Percentiles rank a stretch among this genome's conserved stretches.
Evolutionary conservation across 2,113 vertebrate species (phyloP).

Genomic region (Dermatemys mawii): DNA sequence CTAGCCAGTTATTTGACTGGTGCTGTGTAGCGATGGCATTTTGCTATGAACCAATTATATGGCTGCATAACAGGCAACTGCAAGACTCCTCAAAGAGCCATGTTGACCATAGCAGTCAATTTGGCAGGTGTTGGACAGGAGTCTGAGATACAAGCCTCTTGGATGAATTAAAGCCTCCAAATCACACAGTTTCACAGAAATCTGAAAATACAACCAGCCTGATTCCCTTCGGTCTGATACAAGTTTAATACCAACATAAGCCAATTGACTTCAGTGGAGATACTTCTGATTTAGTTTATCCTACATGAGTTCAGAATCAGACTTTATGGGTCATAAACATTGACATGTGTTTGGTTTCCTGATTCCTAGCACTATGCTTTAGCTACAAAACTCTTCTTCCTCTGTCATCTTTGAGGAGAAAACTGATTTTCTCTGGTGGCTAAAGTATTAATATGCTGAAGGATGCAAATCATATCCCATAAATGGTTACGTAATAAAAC

Average conservation of each 20-base stretch:
- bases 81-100: not conserved
- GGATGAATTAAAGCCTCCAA: not conserved
- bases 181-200: rapidly evolving
- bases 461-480: not conserved
- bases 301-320: not conserved
- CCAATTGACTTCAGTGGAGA: not conserved
- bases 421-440: not conserved
- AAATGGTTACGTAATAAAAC: not conserved
- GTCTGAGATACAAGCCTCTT: not conserved
- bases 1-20: too few relatives aligned
- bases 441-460: not conserved
- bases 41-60: not conserved
- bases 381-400: not conserved
- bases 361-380: not conserved
- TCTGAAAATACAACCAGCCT: not conserved
- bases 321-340: not conserved
- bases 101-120: not conserved
- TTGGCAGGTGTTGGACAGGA: not conserved
- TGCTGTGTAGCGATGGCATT: not conserved
- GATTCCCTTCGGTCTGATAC: not conserved
- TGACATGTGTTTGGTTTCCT: not conserved
- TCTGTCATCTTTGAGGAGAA: not conserved
- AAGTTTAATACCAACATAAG: not conserved
- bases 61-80: not conserved
- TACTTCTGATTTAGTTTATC: not conserved